These are phyloP conservation scores for Hypotaenidia philippensis DNA, from an alignment of 2,797 vertebrate species.

Conservation along the genomic window DNA sequence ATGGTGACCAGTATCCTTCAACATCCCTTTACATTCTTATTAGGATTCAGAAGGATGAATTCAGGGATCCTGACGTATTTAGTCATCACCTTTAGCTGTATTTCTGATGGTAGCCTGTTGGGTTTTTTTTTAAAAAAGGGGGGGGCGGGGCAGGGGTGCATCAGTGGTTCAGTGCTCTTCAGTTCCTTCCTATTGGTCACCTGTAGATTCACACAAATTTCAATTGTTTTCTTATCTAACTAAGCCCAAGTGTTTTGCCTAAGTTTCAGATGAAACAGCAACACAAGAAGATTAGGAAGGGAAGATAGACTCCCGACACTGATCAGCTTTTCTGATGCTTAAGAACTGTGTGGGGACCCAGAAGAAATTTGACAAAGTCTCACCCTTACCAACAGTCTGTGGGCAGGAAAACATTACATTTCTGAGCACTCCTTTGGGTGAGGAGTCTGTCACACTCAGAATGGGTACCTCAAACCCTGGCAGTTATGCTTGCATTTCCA, in stretches of 20 bases:
- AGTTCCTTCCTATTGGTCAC: not conserved
- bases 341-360: not conserved
- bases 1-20: not conserved
- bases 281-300: not conserved
- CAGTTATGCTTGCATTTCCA: rapidly evolving
- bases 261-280: not conserved
- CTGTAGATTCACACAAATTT: not conserved
- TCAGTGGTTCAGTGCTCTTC: not conserved
- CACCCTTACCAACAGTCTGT: not conserved
- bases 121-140: no score
- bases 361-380: not conserved
- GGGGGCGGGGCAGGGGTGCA: no score
- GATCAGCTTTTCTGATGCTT: not conserved
- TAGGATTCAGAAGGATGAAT: not conserved
- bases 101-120: not conserved
- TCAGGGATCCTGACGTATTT: not conserved
- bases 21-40: not conserved
- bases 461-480: not conserved
- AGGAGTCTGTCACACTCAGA: not conserved
- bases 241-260: not conserved
- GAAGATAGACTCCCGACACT: not conserved
- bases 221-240: not conserved
- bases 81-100: not conserved
- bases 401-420: not conserved
- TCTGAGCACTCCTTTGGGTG: not conserved